Evolutionary conservation across 2,113 vertebrate genomes (phyloP), one percentile per base, ranked within the genome.

Genomic region (Enhydra lutris): DNA sequence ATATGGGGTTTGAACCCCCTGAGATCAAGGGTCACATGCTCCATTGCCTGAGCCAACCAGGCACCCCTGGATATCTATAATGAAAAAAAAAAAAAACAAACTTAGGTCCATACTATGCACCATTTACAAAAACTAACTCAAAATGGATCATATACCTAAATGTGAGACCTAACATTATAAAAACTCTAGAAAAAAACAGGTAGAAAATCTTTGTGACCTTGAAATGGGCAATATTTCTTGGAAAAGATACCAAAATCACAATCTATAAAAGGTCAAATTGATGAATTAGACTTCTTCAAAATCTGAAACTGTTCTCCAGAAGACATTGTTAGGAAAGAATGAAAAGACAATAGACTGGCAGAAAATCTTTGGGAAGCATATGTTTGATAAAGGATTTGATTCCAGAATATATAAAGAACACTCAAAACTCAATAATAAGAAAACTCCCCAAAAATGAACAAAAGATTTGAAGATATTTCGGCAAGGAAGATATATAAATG

Each of bases 261-360:
- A 36, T 55, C 42, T 45, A 47, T 47, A 67, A 76, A 91, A 92
- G 31, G 34, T 55, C 4, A 71, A 94, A 89, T 36, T 73, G 45
- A 42, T 71, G 92, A 89, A 79, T 39, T 69, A n/a, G 34, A 78
- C 61, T 79, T 85, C 39, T n/a, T 31, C 63, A 81, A 94, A 52
- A 86, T 91, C 80, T 86, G 55, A 91, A 91, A 86, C 39, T 31
- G 3, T 85, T 82, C 31, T 96, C 93, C 59, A 89, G 65, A 80
- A 76, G 55, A 76, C 3, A 76, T 5, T 57, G 9, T 71, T 63
- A 71, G 50, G 50, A n/a, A 29, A 83, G 61, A 36, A 34, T 61
- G 36, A 45, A 78, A 85, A 86, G 88, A 59, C 21, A 23, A 57
- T 5, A 47, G 69, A 36, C 59, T 45, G 24, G 17, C 55, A 67